Conservation (phyloP, 2,888 invertebrate species). For the Andrena fulva region DNA sequence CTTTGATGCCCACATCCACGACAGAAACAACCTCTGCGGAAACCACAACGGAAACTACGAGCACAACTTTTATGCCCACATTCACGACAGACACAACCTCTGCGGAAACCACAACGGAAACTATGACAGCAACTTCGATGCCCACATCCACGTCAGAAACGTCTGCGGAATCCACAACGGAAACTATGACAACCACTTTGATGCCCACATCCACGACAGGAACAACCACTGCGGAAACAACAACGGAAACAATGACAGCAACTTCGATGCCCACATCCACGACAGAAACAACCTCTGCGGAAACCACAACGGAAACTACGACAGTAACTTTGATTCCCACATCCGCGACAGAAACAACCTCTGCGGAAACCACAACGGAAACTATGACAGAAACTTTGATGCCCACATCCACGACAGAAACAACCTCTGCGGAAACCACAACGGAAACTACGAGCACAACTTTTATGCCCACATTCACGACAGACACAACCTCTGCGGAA, state of each 20-base stretch:
- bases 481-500: no score
- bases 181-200: no score
- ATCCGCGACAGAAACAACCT: neutral
- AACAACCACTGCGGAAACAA: neutral
- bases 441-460: neutral
- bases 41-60: neutral
- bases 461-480: neutral
- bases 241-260: neutral
- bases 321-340: neutral
- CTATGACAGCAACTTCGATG: neutral
- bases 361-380: neutral
- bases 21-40: neutral
- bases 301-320: neutral
- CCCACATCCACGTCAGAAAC: neutral
- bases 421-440: no score
- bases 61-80: neutral
- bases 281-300: neutral
- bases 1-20: neutral
- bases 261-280: neutral
- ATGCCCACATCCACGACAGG: no score
- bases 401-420: no score
- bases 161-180: no score
- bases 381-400: neutral
- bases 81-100: neutral
- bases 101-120: neutral